phyloP scores from a whole-genome alignment of 1,140 invertebrate genomes.

The Zaprionus ghesquierei region DNA sequence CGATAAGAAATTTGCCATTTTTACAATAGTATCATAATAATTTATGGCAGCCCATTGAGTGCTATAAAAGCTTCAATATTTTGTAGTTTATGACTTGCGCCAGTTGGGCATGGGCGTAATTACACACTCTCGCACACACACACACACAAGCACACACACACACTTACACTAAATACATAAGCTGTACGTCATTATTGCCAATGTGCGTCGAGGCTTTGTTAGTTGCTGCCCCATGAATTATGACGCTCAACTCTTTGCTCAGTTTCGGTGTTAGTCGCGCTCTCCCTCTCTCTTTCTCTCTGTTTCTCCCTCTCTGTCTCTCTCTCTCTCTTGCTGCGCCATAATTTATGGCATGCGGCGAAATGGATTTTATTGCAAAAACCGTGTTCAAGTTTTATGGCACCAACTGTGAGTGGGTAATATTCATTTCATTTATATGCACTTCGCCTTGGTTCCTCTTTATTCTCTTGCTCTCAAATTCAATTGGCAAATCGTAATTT shows the following conservation, averaged over 20 bases:
- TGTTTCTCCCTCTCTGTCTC: not conserved
- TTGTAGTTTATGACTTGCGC: slow-evolving; percentile 80
- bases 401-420: slow-evolving; percentile 74
- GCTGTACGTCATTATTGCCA: slow-evolving; percentile 68
- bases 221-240: slow-evolving; percentile 68
- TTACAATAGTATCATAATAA: slow-evolving; percentile 81
- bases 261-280: slow-evolving; percentile 44
- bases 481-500: slow-evolving; percentile 29
- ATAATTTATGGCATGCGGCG: slow-evolving; percentile 81
- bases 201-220: slow-evolving; percentile 51
- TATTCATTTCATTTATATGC: slow-evolving; percentile 79
- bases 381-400: slow-evolving; percentile 78
- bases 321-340: slow-evolving; percentile 31
- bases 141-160: not conserved
- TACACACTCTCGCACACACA: slow-evolving; percentile 36
- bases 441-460: slow-evolving; percentile 39
- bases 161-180: slow-evolving; percentile 36
- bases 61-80: slow-evolving; percentile 82
- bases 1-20: slow-evolving; percentile 81
- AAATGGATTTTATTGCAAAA: slow-evolving; percentile 82
- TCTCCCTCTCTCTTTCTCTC: slow-evolving; percentile 16
- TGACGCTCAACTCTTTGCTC: slow-evolving; percentile 59
- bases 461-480: slow-evolving; percentile 12
- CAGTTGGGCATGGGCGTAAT: slow-evolving; percentile 76
- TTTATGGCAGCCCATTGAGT: slow-evolving; percentile 78